These are phyloP conservation scores for Dryas iulia DNA, from an alignment of 1,140 invertebrate genomes.

Conservation along the genomic window DNA sequence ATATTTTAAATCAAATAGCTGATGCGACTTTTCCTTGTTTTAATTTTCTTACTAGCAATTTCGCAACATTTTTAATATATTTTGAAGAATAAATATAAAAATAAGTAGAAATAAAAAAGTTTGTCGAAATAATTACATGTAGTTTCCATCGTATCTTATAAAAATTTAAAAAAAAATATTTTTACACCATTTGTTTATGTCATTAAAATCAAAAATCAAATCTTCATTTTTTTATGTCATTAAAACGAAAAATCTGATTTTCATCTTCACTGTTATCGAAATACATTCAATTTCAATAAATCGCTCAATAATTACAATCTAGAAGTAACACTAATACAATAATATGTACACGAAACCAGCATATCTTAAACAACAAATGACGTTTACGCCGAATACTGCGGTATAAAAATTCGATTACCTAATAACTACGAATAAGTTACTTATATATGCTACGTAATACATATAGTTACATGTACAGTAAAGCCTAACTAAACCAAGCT, in stretches of 20 bases:
- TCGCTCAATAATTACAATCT: background rate
- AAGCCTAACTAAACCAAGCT: background rate
- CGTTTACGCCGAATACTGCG: slow-evolving; percentile 19
- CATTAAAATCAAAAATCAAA: too few relatives aligned
- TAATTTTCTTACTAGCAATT: background rate
- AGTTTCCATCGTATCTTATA: too few relatives aligned
- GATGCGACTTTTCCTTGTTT: background rate
- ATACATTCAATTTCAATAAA: too few relatives aligned
- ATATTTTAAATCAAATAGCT: background rate
- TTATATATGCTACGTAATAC: slow-evolving; percentile 7
- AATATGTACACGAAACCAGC: background rate
- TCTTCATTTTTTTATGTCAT: too few relatives aligned
- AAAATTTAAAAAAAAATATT: too few relatives aligned
- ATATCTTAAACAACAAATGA: slow-evolving; percentile 6
- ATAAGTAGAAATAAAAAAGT: too few relatives aligned
- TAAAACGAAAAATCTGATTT: too few relatives aligned
- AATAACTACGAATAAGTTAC: slow-evolving; percentile 5
- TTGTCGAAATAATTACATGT: too few relatives aligned
- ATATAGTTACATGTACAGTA: background rate
- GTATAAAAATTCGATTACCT: slow-evolving; percentile 20
- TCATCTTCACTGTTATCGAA: too few relatives aligned
- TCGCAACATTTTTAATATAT: background rate
- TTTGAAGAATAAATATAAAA: too few relatives aligned
- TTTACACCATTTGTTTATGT: too few relatives aligned
- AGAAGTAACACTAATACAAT: background rate